These are phyloP conservation scores for Tyrannus savana DNA, from an alignment of 2,113 vertebrate species.

Conservation along the genomic window DNA sequence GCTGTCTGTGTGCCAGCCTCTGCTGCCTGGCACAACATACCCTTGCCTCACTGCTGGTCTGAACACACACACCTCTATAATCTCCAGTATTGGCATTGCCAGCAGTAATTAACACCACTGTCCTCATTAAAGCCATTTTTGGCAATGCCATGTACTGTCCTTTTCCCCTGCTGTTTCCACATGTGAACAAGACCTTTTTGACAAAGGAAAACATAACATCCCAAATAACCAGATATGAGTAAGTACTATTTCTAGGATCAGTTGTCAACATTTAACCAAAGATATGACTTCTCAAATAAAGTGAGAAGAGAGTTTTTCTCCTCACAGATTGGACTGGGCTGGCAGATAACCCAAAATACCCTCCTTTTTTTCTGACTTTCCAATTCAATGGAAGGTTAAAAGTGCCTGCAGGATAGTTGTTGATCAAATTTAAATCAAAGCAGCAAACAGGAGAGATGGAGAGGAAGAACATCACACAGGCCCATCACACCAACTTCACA, in stretches of 20 bases:
- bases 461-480: not conserved
- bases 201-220: not conserved
- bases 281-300: not conserved
- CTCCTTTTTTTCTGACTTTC: not conserved
- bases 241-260: not conserved
- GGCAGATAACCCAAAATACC: not conserved
- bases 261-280: not conserved
- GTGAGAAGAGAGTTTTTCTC: not conserved
- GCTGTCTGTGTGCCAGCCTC: not conserved
- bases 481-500: not conserved
- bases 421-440: slow-evolving; percentile 44
- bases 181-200: not conserved
- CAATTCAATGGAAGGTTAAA: slow-evolving; percentile 6
- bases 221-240: not conserved
- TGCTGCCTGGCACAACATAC: not conserved
- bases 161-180: not conserved
- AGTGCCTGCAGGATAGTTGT: slow-evolving; percentile 6
- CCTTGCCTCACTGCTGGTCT: not conserved
- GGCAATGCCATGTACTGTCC: not conserved
- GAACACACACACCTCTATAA: not conserved
- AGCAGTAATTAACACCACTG: not conserved
- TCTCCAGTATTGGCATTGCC: not conserved
- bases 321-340: not conserved
- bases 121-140: not conserved
- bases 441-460: not conserved